Evolutionary conservation across 2,113 vertebrate genomes (phyloP).

Genomic region (Otis tarda): DNA sequence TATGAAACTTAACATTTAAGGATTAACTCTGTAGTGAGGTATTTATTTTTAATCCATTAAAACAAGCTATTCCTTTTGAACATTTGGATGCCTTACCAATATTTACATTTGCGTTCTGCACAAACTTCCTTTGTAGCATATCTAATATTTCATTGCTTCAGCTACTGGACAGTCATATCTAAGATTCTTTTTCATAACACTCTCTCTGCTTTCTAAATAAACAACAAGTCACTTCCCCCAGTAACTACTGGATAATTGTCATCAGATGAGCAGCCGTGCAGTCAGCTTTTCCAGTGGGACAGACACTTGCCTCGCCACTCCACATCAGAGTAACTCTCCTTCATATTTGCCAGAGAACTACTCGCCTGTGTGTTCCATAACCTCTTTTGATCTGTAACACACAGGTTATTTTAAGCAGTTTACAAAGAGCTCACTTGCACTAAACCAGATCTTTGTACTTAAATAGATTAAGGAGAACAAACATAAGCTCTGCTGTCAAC

Average conservation of each 20-base stretch:
- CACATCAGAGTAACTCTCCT: neutral
- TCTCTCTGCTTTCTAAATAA: neutral
- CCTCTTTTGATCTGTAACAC: neutral
- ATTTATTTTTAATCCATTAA: neutral
- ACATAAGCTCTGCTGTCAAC: conserved; percentile 25
- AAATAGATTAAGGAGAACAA: conserved; percentile 22
- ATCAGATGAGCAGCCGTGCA: neutral
- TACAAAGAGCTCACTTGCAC: conserved; percentile 11
- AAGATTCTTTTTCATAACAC: neutral
- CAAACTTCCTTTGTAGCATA: neutral
- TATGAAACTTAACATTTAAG: neutral
- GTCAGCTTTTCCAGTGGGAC: conserved; percentile 21
- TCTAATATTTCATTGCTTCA: neutral
- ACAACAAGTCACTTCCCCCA: neutral
- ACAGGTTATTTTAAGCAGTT: neutral
- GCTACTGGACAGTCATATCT: neutral
- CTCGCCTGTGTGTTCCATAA: neutral
- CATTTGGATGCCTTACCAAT: neutral
- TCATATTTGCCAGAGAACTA: neutral
- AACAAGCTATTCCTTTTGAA: neutral
- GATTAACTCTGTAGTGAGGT: neutral
- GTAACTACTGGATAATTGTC: neutral
- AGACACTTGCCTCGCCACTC: neutral
- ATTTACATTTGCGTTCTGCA: neutral
- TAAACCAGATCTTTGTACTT: conserved; percentile 31